Percentiles rank a stretch among this genome's conserved stretches.
These are phyloP conservation scores for Smutsia gigantea DNA, from an alignment of 2,797 vertebrate genomes.

Conservation along the genomic window DNA sequence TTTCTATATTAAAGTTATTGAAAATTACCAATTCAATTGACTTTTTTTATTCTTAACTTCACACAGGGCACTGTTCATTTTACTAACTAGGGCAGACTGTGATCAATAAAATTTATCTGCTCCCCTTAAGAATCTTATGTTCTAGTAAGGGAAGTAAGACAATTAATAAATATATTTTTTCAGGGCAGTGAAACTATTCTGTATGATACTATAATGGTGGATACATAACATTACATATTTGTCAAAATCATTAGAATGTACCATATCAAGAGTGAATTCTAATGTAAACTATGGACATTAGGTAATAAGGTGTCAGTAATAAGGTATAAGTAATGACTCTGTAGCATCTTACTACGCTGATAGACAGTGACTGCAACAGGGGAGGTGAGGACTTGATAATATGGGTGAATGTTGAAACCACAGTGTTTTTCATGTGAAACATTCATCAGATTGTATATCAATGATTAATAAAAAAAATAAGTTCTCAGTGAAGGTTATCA, in stretches of 20 bases:
- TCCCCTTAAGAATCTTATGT: background rate
- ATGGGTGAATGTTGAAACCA: no score
- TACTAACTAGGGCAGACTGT: background rate
- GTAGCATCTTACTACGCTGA: no score
- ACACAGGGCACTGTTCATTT: background rate
- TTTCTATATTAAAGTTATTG: background rate
- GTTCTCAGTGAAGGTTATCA: background rate
- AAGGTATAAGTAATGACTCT: no score
- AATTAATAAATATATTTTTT: background rate
- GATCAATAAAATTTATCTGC: background rate
- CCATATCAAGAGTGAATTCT: background rate
- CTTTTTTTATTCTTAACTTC: background rate
- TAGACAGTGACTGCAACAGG: no score
- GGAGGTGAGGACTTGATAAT: no score
- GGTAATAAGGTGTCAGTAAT: background rate
- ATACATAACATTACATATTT: background rate
- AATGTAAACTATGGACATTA: background rate
- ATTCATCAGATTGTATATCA: no score
- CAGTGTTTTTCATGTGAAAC: no score
- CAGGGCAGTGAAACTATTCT: background rate
- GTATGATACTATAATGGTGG: background rate
- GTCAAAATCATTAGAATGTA: background rate
- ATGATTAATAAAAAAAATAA: background rate
- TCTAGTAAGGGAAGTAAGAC: background rate
- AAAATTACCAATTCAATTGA: background rate